A percentile compares a stretch with the other conserved stretches of the same genome.
These are phyloP conservation scores for Terebella lapidaria DNA, from an alignment of 2,888 invertebrate species.

Conservation along the genomic window DNA sequence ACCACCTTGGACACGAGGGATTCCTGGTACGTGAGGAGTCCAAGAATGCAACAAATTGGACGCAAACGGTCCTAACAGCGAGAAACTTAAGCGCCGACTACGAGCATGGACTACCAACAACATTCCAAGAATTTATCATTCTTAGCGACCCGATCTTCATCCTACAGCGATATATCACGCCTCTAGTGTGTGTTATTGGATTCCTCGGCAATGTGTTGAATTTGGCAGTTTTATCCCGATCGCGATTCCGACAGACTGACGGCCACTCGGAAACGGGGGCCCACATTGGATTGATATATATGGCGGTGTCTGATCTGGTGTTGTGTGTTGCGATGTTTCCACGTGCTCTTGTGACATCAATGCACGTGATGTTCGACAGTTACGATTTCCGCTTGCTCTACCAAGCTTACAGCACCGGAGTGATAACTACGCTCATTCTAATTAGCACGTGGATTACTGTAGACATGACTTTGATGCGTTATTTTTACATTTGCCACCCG, in stretches of 20 bases:
- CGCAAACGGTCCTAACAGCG: too few species aligned
- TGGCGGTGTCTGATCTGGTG: constrained; percentile 2
- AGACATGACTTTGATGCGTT: constrained; percentile 69
- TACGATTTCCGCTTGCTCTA: background rate
- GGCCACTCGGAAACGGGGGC: background rate
- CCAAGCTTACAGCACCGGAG: constrained; percentile 30
- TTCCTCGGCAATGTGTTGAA: background rate
- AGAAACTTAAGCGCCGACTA: too few species aligned
- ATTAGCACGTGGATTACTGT: constrained; percentile 73
- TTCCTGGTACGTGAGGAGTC: too few species aligned
- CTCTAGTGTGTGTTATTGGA: background rate
- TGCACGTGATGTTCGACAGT: background rate
- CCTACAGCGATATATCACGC: constrained; percentile 1
- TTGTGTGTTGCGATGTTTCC: background rate
- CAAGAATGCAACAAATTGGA: too few species aligned
- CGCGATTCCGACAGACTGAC: background rate
- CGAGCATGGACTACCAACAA: too few species aligned
- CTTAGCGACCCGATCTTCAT: background rate
- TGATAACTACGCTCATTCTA: constrained; percentile 55
- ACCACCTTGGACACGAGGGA: too few species aligned
- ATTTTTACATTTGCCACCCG: constrained; percentile 71
- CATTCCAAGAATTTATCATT: too few species aligned
- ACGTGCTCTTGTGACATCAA: background rate
- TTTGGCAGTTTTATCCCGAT: background rate
- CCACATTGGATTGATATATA: background rate